Evolutionary conservation across 2,113 vertebrate species (phyloP).

Genomic region (Microtus pennsylvanicus): DNA sequence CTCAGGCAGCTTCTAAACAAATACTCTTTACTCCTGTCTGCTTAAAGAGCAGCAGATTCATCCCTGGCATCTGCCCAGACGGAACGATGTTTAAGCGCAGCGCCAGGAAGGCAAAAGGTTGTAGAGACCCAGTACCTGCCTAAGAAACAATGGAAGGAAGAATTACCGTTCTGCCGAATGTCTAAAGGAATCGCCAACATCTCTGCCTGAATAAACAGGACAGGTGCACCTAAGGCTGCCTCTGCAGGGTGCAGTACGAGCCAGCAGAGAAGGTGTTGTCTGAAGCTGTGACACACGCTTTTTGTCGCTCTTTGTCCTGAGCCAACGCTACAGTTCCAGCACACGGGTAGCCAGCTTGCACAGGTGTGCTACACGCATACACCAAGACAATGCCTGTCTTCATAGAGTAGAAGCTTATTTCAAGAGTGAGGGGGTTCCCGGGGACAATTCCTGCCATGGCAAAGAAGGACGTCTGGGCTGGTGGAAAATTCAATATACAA

Average conservation of each 20-base stretch:
- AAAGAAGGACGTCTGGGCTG: background rate
- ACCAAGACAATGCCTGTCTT: background rate
- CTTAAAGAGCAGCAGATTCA: conserved; percentile 36
- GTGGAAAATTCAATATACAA: conserved; percentile 64
- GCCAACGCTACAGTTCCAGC: background rate
- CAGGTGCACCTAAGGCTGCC: background rate
- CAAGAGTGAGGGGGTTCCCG: background rate
- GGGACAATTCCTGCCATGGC: background rate
- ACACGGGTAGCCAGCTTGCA: background rate
- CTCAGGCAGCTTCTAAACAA: background rate
- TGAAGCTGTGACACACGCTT: background rate
- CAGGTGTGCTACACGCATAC: background rate
- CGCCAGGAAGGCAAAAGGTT: background rate
- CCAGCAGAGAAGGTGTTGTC: background rate
- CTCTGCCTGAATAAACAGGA: conserved; percentile 53
- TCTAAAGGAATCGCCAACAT: background rate
- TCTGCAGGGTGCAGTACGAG: background rate
- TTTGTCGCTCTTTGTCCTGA: background rate
- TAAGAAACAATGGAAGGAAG: background rate
- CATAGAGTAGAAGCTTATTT: background rate
- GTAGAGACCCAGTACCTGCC: background rate
- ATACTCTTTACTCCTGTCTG: conserved; percentile 12
- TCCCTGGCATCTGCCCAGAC: background rate
- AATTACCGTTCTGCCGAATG: background rate
- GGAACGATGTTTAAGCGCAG: conserved; percentile 12